Evolutionary conservation across 2,797 vertebrate genomes (phyloP), one percentile per base, ranked within the genome.

Genomic region (Odontamblyopus lacepedii): DNA sequence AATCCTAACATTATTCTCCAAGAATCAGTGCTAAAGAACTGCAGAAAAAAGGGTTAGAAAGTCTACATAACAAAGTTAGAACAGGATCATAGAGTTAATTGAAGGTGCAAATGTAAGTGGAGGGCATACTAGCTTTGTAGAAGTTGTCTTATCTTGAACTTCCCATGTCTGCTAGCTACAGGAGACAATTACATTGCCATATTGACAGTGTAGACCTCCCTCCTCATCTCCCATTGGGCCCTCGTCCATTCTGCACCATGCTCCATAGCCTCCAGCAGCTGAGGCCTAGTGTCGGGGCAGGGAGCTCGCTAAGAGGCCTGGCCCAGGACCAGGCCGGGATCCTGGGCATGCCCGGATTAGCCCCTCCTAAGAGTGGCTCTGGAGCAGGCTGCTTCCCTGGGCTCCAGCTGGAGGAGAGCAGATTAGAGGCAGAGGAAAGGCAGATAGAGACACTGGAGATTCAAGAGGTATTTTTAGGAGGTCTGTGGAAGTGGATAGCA

Each of bases 401-500:
- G 82, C 86, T 87, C 90, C 77, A 78, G 83, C 87, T 90, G 88
- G 78, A 90, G 78, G 75, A 88, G 85, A 84, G 69, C 55, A 91
- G 89, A 90, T 91, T 89, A 89, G 88, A 85, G 60, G 27, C 15
- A 73, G 78, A 81, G 76, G 81, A 87, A 77, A 75, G 77, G 71
- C 77, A 86, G 87, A 91, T 88, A 79, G 76, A 85, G 75, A 85
- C 86, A 86, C 85, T 26, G 73, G 86, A 91, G 89, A 89, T 86
- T 89, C 64, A 83, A 88, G 86, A 85, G 82, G 80, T 61, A 57
- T 86, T 88, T 90, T 91, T 85, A 89, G 85, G 76, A 83, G 56
- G 83, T 72, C 85, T 92, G 90, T 86, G 84, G 89, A 92, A 92
- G 87, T 89, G 88, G 87, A 91, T 91, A 91, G 91, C 85, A 89